Conservation (phyloP, 53 echinoderm and acorn worm genomes). For the Pentamera pediparva region DNA sequence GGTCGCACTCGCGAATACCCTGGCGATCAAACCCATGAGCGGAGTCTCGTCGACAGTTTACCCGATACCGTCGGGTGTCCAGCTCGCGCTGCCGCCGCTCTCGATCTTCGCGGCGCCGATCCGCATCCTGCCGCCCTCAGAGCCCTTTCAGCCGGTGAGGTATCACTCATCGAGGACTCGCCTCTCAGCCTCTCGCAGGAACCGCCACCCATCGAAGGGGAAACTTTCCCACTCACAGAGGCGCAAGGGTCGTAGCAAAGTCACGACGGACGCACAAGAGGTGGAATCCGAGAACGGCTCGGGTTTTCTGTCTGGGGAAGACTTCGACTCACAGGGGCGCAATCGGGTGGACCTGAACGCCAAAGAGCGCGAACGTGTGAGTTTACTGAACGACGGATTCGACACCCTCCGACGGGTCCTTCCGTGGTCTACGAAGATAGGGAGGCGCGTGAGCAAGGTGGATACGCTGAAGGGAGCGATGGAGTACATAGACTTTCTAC, state of each 20-base stretch:
- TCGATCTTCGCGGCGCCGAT: slow-evolving; percentile 10
- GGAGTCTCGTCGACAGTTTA: not conserved
- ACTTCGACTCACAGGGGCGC: slow-evolving; percentile 28
- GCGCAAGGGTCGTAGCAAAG: not conserved
- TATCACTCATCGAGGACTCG: not conserved
- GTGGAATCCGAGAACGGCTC: no score
- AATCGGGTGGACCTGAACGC: slow-evolving; percentile 77
- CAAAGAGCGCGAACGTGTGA: slow-evolving; percentile 81
- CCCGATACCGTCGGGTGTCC: slow-evolving; percentile 1
- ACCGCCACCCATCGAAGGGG: not conserved
- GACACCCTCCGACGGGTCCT: slow-evolving; percentile 68
- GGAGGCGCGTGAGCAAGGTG: slow-evolving; percentile 85
- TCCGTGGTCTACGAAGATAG: slow-evolving; percentile 71
- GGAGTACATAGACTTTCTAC: slow-evolving; percentile 72
- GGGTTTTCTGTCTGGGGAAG: no score
- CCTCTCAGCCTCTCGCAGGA: not conserved
- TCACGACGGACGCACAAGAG: no score
- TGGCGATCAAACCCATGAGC: not conserved
- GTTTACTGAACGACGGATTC: slow-evolving; percentile 77
- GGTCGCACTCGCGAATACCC: not conserved
- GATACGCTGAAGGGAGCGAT: slow-evolving; percentile 89
- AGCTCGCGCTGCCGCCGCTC: not conserved
- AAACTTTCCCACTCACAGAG: not conserved
- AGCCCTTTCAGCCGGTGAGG: not conserved
- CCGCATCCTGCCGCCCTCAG: not conserved